Percentiles rank a stretch among this genome's conserved stretches.
Evolutionary conservation across 2,888 invertebrate species (phyloP).

Genomic region (Epistrophella euchroma): DNA sequence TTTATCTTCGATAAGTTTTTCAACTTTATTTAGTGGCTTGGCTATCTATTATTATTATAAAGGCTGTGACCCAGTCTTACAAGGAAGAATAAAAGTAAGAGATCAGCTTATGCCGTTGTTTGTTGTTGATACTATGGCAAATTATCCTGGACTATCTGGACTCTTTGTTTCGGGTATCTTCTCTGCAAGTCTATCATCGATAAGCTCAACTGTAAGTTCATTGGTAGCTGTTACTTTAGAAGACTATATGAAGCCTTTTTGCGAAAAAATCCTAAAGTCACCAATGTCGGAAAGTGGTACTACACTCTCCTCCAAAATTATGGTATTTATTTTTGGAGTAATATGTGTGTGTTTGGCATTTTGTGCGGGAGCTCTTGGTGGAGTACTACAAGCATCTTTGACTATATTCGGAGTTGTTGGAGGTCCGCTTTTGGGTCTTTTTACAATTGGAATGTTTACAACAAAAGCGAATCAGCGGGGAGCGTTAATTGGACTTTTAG

Average conservation of each 20-base stretch:
- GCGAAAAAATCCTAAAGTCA: conserved; percentile 82
- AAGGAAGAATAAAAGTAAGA: conserved; percentile 86
- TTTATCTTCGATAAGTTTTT: conserved; percentile 88
- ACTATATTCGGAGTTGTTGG: conserved; percentile 95
- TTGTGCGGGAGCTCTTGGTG: conserved; percentile 91
- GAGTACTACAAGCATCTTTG: conserved; percentile 92
- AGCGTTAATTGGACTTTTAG: conserved; percentile 87
- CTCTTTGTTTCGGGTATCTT: conserved; percentile 96
- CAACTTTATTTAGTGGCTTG: conserved; percentile 91
- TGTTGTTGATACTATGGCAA: conserved; percentile 90
- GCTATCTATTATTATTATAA: conserved; percentile 93
- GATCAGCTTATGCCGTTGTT: conserved; percentile 93
- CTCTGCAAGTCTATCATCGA: conserved; percentile 95
- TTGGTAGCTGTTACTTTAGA: conserved; percentile 95
- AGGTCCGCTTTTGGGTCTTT: conserved; percentile 92
- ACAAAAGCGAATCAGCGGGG: conserved; percentile 90
- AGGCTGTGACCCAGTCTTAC: conserved; percentile 91
- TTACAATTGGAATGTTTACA: conserved; percentile 93
- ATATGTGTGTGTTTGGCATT: conserved; percentile 92
- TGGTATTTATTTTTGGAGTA: conserved; percentile 90
- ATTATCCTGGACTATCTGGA: conserved; percentile 92
- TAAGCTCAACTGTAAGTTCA: conserved; percentile 95
- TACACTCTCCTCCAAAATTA: conserved; percentile 87
- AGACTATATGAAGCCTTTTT: conserved; percentile 90
- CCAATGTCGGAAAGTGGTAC: conserved; percentile 84